Evolutionary conservation across 2,888 invertebrate species (phyloP).

Genomic region (Nemapogon koenigi): DNA sequence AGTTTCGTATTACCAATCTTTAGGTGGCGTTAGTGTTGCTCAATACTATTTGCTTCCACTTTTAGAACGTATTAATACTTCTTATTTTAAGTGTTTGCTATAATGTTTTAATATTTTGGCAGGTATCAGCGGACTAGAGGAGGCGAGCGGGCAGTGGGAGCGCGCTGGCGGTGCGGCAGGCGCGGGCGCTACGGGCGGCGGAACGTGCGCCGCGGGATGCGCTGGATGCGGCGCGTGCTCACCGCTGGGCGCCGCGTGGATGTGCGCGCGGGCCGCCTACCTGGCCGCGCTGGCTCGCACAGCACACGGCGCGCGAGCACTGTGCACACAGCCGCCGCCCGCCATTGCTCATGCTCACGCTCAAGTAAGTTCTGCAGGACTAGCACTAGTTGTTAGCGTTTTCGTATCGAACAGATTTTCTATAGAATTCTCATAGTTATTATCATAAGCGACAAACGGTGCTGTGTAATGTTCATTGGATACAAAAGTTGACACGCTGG

Average conservation of each 20-base stretch:
- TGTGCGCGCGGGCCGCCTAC: slow-evolving; percentile 75
- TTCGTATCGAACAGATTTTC: too few species aligned
- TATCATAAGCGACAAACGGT: too few species aligned
- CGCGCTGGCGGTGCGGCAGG: slow-evolving; percentile 21
- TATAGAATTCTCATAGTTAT: too few species aligned
- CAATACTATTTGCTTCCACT: too few species aligned
- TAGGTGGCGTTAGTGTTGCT: too few species aligned
- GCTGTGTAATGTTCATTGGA: too few species aligned
- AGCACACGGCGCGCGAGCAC: slow-evolving; percentile 70
- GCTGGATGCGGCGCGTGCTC: slow-evolving; percentile 34
- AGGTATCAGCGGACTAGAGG: slow-evolving; percentile 38
- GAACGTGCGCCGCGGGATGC: slow-evolving; percentile 38
- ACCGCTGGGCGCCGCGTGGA: slow-evolving; percentile 25
- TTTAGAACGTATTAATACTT: too few species aligned
- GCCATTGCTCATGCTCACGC: slow-evolving; percentile 88
- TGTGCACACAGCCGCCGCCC: slow-evolving; percentile 91
- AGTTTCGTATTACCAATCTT: too few species aligned
- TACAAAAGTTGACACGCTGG: too few species aligned
- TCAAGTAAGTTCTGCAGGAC: slow-evolving; percentile 42
- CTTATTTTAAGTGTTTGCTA: too few species aligned
- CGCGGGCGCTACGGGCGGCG: slow-evolving; percentile 23
- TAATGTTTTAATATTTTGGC: too few species aligned
- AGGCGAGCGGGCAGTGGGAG: slow-evolving; percentile 33
- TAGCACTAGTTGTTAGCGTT: too few species aligned
- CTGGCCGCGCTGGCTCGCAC: slow-evolving; percentile 66